Percentiles rank a stretch among this genome's conserved stretches.
Evolutionary conservation across 2,888 invertebrate species (phyloP).

Genomic region (Atherix ibis): DNA sequence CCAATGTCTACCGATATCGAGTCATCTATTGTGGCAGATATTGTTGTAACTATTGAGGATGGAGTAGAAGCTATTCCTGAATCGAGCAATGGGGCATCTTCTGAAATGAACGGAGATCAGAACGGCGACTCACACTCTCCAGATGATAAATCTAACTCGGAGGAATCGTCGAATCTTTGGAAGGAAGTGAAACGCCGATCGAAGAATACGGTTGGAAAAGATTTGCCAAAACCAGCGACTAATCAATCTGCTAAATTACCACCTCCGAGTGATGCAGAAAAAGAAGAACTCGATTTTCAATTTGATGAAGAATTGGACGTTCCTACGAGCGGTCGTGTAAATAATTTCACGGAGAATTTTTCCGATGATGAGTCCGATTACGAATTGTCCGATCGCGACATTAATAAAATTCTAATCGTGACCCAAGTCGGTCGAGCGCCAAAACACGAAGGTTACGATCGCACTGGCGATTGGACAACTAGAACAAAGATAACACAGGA

Average conservation of each 20-base stretch:
- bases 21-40: slow-evolving; percentile 1
- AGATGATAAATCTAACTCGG: slow-evolving; percentile 16
- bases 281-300: slow-evolving; percentile 88
- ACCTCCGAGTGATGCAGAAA: slow-evolving; percentile 21
- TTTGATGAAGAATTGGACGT: slow-evolving; percentile 91
- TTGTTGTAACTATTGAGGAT: not conserved
- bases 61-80: not conserved
- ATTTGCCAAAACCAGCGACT: slow-evolving; percentile 10
- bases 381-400: slow-evolving; percentile 83
- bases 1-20: not conserved
- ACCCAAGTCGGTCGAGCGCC: slow-evolving; percentile 57
- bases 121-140: slow-evolving; percentile 29
- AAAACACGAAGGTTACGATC: slow-evolving; percentile 80
- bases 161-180: slow-evolving; percentile 22
- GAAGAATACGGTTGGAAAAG: slow-evolving; percentile 28
- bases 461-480: slow-evolving; percentile 77
- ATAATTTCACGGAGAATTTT: slow-evolving; percentile 61
- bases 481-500: slow-evolving; percentile 91
- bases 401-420: slow-evolving; percentile 87
- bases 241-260: slow-evolving; percentile 12
- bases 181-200: slow-evolving; percentile 45
- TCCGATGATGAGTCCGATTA: slow-evolving; percentile 70
- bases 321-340: slow-evolving; percentile 58
- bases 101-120: not conserved
- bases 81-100: not conserved